Evolutionary conservation across 2,888 invertebrate species (phyloP).

Genomic region (Campoplex nolae): DNA sequence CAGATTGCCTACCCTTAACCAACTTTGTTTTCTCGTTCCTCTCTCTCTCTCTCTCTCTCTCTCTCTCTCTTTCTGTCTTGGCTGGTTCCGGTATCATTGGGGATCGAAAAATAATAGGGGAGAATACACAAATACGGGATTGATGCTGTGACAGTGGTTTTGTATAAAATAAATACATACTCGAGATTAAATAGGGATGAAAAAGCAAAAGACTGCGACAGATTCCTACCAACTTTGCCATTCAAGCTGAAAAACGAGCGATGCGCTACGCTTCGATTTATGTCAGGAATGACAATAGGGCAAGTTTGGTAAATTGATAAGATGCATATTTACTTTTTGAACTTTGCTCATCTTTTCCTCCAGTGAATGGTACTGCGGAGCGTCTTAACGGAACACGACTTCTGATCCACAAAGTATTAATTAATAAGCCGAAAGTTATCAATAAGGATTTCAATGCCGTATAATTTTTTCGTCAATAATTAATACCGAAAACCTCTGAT

Average conservation of each 20-base stretch:
- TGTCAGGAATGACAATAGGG: background rate
- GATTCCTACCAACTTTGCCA: slow-evolving; percentile 42
- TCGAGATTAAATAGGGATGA: slow-evolving; percentile 24
- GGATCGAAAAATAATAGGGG: slow-evolving; percentile 55
- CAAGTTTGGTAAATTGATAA: background rate
- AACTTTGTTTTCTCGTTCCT: background rate
- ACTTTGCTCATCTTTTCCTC: background rate
- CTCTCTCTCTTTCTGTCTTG: slow-evolving; percentile 15
- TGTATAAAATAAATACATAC: background rate
- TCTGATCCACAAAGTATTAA: background rate
- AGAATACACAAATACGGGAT: slow-evolving; percentile 25
- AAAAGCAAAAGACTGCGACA: slow-evolving; percentile 46
- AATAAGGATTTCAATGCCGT: background rate
- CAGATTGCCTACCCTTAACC: background rate
- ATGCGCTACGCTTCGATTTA: slow-evolving; percentile 1
- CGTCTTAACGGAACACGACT: too few species aligned
- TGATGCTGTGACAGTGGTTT: slow-evolving; percentile 22
- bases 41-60: background rate
- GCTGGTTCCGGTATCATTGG: background rate
- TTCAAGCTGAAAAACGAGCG: slow-evolving; percentile 46
- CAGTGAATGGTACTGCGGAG: background rate
- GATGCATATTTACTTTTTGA: background rate
- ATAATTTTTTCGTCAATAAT: background rate
- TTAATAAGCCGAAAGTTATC: background rate
- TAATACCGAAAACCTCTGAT: background rate